Conservation (phyloP, 92 coral and sea anemone genomes). For the Muricea muricata region DNA sequence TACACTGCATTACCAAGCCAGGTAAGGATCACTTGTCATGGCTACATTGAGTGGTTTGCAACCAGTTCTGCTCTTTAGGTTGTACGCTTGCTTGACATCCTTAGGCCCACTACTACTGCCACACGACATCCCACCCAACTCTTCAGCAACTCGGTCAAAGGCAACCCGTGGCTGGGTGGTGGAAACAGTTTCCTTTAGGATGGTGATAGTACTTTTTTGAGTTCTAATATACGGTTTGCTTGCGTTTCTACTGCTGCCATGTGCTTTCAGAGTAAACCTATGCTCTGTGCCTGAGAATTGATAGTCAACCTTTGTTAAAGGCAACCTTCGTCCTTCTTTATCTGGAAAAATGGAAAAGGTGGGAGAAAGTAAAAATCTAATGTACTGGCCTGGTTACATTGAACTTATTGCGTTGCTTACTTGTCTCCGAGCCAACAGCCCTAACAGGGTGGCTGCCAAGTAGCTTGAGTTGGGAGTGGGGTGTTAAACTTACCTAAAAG, state of each 20-base stretch:
- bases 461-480: no score
- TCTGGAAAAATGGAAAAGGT: no score
- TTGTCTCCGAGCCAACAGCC: no score
- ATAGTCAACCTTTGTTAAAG: not conserved
- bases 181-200: not conserved
- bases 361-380: no score
- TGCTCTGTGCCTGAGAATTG: conserved; percentile 44
- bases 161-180: conserved; percentile 7
- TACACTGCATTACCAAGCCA: conserved; percentile 42
- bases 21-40: conserved; percentile 37
- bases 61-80: not conserved
- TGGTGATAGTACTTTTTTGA: conserved; percentile 39
- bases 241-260: conserved; percentile 50
- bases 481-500: no score
- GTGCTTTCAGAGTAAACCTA: not conserved
- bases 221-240: conserved; percentile 39
- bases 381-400: no score
- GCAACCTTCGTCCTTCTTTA: no score
- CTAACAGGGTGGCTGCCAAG: no score
- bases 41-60: not conserved
- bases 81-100: conserved; percentile 52
- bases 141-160: conserved; percentile 41
- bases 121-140: conserved; percentile 40
- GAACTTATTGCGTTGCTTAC: no score
- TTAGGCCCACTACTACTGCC: conserved; percentile 41